Evolutionary conservation across 2,888 invertebrate species (phyloP), one percentile per base, ranked within the genome.

Genomic region (Drosophila mulleri): DNA sequence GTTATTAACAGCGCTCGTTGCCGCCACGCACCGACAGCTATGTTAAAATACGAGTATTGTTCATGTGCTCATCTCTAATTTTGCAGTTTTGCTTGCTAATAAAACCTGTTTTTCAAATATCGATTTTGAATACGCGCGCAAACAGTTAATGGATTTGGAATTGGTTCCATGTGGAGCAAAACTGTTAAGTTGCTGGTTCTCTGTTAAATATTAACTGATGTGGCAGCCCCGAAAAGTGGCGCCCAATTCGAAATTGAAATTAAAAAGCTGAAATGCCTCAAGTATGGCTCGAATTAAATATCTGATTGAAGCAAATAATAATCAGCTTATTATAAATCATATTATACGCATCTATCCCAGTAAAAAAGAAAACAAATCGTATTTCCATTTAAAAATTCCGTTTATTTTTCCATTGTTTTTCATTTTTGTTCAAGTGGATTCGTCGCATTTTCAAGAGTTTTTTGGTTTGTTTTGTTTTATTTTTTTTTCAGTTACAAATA

Each of bases 401-500:
- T 84, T 84, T 84, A 87, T 84, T 84, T 84, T 81, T 53, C 52
- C 75, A 87, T 84, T 80, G 63, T 67, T 79, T 76, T 78, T 73
- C 65, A 66, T 42, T 67, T 75, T 67, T 78, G 52, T 76, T 60
- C 64, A 78, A 78, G 74, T 74, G 63, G 63, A 47, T 62, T 65
- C 71, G 71, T 72, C 50, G 50, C 50, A 50, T 72, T 83, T 73
- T 83, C 75, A 90, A 90, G 74, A 83, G 50, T n/a, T 48, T 47
- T 32, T 39, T 39, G 14, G 64, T n/a, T 23, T 23, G 20, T 1
- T 61, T 47, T 47, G 26, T 48, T 29, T 29, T 29, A 5, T 29
- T 29, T 47, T 48, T 29, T 29, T 32, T 84, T 84, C 89, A 84
- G 90, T 89, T 90, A 86, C 88, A 90, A 86, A 90, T 86, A 89